Conservation (phyloP, 2,888 invertebrate genomes). For the Cryptosula pallasiana region DNA sequence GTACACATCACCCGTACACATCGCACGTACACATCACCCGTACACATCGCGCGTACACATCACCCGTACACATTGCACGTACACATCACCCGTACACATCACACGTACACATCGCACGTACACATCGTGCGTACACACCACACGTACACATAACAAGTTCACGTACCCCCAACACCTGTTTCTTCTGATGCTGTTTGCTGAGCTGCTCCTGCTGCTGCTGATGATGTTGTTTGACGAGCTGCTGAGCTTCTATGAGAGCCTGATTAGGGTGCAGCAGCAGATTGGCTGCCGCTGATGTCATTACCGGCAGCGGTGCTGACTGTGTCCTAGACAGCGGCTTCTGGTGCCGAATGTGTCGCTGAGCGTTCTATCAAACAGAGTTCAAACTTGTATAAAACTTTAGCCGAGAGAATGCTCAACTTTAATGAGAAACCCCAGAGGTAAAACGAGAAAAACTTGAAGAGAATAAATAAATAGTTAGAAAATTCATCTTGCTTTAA, state of each 20-base stretch:
- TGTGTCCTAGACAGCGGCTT: conserved; percentile 86
- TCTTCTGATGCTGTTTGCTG: conserved; percentile 24
- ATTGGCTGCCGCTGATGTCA: conserved; percentile 72
- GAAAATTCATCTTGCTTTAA: too few relatives aligned
- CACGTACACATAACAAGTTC: neutral
- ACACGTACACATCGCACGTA: neutral
- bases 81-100: neutral
- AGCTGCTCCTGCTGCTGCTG: conserved; percentile 22
- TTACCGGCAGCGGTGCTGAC: conserved; percentile 83
- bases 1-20: too few relatives aligned
- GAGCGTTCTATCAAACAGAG: conserved; percentile 28
- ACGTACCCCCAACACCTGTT: conserved; percentile 21
- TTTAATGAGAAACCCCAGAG: too few relatives aligned
- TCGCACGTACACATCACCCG: too few relatives aligned
- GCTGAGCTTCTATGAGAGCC: conserved; percentile 40
- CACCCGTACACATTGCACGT: too few relatives aligned
- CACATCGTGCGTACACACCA: neutral
- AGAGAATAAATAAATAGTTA: too few relatives aligned
- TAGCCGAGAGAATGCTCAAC: too few relatives aligned
- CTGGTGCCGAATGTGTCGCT: conserved; percentile 57
- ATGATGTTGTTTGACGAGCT: conserved; percentile 26
- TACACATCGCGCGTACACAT: too few relatives aligned
- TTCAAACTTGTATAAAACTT: too few relatives aligned
- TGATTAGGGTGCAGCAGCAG: conserved; percentile 29
- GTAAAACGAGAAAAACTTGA: too few relatives aligned